phyloP scores from a whole-genome alignment of 1,140 invertebrate species.

The Papilio polyxenes region DNA sequence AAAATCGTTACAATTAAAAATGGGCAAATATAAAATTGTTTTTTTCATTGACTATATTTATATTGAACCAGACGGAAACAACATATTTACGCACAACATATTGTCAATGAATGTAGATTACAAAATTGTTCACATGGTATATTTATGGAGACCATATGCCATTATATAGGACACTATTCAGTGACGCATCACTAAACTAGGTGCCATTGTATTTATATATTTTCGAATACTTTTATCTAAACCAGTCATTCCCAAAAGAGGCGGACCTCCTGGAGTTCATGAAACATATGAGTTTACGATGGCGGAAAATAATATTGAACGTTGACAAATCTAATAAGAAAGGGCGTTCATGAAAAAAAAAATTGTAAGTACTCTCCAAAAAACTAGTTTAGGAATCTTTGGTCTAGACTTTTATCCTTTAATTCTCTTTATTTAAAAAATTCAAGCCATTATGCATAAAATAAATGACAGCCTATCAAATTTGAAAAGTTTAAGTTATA shows the following conservation, averaged over 20 bases:
- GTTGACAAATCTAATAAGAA: too few relatives aligned
- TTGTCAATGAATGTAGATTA: conserved; percentile 2
- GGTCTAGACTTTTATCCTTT: background rate
- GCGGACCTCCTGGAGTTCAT: too few relatives aligned
- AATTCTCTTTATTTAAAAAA: background rate
- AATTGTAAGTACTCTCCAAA: background rate
- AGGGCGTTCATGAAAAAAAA: too few relatives aligned
- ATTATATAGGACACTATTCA: background rate
- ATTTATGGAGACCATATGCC: conserved; percentile 17
- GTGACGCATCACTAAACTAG: conserved; percentile 5
- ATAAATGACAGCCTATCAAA: background rate
- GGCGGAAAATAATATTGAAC: too few relatives aligned
- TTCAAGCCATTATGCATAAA: background rate
- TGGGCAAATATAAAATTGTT: too few relatives aligned
- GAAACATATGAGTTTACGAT: background rate
- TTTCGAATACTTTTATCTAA: background rate
- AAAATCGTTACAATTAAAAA: too few relatives aligned
- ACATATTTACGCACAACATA: background rate
- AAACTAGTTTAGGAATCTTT: too few relatives aligned
- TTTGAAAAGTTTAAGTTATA: background rate
- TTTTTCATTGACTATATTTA: background rate
- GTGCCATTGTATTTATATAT: background rate
- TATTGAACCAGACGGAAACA: background rate
- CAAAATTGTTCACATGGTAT: background rate
- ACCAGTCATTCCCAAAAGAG: background rate